Percentiles rank a stretch among this genome's conserved stretches.
Conservation (phyloP, 2,888 invertebrate species). For the Agrotis clavis region DNA sequence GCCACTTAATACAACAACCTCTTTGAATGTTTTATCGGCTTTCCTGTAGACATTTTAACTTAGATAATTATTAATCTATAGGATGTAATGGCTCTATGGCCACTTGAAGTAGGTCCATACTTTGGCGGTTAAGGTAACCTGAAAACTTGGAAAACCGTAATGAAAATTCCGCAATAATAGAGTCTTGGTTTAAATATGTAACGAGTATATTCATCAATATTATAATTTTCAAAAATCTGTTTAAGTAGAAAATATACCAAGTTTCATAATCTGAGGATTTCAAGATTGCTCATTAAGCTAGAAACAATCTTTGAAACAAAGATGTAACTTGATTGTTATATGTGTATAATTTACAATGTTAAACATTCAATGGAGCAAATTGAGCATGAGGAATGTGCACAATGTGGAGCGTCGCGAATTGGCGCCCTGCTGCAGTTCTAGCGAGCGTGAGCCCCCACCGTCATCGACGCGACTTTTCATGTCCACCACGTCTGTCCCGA, state of each 20-base stretch:
- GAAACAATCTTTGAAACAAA: background rate
- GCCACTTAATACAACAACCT: background rate
- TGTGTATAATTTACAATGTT: slow-evolving; percentile 17
- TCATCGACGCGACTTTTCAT: background rate
- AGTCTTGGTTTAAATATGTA: background rate
- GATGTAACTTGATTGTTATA: background rate
- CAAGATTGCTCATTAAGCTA: background rate
- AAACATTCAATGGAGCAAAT: slow-evolving; percentile 27
- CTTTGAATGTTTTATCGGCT: background rate
- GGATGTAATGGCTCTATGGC: no score
- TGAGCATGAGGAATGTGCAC: slow-evolving; percentile 18
- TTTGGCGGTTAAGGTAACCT: background rate
- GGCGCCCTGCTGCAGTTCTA: slow-evolving; percentile 20
- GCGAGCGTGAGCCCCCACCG: slow-evolving; percentile 19
- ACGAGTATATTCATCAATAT: no score
- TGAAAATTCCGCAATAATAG: background rate
- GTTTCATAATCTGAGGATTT: background rate
- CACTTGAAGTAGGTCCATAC: background rate
- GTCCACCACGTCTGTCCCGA: background rate
- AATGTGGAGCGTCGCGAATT: slow-evolving; percentile 9
- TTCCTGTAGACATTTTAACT: background rate
- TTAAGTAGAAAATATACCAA: background rate
- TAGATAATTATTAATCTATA: no score
- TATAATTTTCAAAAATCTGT: background rate
- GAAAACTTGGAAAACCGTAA: background rate